These are phyloP conservation scores for Cariama cristata DNA, from an alignment of 2,113 vertebrate species.

Conservation along the genomic window DNA sequence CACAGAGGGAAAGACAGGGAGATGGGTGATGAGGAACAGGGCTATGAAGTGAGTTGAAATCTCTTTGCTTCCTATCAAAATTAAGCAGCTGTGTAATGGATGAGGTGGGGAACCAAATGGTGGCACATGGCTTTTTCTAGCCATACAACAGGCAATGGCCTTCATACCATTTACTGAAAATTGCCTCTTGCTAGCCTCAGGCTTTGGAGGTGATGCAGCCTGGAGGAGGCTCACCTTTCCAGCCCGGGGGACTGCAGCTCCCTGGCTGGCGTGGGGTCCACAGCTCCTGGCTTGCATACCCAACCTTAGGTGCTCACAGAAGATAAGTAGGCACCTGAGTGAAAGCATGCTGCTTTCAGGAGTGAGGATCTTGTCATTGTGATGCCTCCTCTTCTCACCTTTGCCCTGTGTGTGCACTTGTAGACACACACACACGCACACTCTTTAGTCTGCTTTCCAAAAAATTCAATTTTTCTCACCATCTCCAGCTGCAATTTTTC, in stretches of 20 bases:
- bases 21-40: not conserved
- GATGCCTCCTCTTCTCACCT: not conserved
- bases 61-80: not conserved
- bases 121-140: accelerated
- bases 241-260: not conserved
- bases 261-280: not conserved
- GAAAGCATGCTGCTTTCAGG: not conserved
- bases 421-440: no score
- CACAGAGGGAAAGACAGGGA: not conserved
- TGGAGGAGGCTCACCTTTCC: not conserved
- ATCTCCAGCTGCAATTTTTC: not conserved
- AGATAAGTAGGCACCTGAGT: not conserved
- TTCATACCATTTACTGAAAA: not conserved
- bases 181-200: not conserved
- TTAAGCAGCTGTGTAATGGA: not conserved
- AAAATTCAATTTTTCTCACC: not conserved
- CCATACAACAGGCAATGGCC: not conserved
- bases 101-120: not conserved
- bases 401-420: not conserved
- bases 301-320: accelerated
- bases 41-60: not conserved
- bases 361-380: not conserved
- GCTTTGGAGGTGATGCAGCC: not conserved
- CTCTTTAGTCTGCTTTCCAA: not conserved
- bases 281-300: not conserved